Percentiles rank a stretch among this genome's conserved stretches.
Conservation (phyloP, 2,888 invertebrate species). For the Dryobotodes eremita region DNA sequence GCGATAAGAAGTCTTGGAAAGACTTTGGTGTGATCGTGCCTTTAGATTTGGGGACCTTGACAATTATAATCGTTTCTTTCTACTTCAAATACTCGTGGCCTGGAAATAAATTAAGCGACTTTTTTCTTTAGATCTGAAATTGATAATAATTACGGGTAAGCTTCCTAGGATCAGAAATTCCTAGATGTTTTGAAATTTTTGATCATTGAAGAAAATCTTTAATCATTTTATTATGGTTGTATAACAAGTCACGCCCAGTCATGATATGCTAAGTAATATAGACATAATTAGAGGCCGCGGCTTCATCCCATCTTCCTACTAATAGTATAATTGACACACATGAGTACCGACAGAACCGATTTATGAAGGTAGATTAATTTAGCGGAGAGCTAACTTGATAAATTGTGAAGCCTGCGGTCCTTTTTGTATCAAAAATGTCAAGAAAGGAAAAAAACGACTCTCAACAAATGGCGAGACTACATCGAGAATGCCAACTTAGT, state of each 20-base stretch:
- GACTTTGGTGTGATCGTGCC: slow-evolving; percentile 15
- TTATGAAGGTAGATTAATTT: neutral
- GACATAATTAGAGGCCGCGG: neutral
- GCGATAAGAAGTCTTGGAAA: slow-evolving; percentile 46
- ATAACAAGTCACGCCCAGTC: neutral
- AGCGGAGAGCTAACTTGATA: neutral
- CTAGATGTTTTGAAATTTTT: neutral
- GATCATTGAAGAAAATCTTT: neutral
- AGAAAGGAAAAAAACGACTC: too few relatives aligned
- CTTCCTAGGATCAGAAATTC: neutral
- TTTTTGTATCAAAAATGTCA: neutral
- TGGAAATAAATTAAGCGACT: neutral
- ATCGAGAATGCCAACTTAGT: slow-evolving; percentile 18
- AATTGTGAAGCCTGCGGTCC: neutral
- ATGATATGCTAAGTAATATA: neutral
- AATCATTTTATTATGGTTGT: neutral
- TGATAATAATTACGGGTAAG: neutral
- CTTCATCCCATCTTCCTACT: neutral
- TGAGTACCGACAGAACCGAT: neutral
- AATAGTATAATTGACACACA: neutral
- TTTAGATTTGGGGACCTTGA: slow-evolving; percentile 36
- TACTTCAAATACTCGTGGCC: slow-evolving; percentile 27
- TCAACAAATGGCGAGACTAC: neutral
- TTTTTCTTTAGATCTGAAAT: slow-evolving; percentile 13
- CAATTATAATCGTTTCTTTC: slow-evolving; percentile 51